Percentiles rank a stretch among this genome's conserved stretches.
phyloP scores from a whole-genome alignment of 1,140 invertebrate species.

The Anastrepha obliqua region DNA sequence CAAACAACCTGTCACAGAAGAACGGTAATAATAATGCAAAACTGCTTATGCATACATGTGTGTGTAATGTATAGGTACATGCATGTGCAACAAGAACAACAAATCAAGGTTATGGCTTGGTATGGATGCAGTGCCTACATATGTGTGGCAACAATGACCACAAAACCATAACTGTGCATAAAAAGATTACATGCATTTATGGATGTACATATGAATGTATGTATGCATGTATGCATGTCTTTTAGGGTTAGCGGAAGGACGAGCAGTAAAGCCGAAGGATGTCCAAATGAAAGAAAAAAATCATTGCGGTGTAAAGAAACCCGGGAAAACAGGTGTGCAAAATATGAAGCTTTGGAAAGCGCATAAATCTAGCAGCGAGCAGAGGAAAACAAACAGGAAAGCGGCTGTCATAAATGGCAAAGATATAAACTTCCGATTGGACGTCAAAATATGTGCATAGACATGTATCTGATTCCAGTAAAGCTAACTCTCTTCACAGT shows the following conservation, averaged over 20 bases:
- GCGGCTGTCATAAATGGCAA: neutral
- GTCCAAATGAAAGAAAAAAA: neutral
- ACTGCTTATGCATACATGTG: neutral
- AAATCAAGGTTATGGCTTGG: too few relatives aligned
- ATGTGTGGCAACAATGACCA: too few relatives aligned
- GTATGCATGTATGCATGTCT: neutral
- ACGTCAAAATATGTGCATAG: neutral
- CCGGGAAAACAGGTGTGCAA: neutral
- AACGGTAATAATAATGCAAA: slow-evolving; percentile 11
- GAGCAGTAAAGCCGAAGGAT: neutral
- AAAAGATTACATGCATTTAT: too few relatives aligned
- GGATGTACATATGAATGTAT: neutral
- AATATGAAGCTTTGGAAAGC: neutral
- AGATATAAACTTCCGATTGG: neutral
- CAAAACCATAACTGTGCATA: neutral
- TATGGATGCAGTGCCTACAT: too few relatives aligned
- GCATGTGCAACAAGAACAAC: too few relatives aligned
- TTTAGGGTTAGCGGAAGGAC: neutral
- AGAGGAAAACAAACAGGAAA: neutral
- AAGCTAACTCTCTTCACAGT: too few relatives aligned
- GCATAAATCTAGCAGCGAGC: neutral
- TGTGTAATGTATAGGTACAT: neutral
- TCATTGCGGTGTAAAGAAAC: neutral
- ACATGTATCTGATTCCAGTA: too few relatives aligned
- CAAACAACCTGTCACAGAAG: neutral